Conservation (phyloP, 2,888 invertebrate species). For the Phalera bucephala region DNA sequence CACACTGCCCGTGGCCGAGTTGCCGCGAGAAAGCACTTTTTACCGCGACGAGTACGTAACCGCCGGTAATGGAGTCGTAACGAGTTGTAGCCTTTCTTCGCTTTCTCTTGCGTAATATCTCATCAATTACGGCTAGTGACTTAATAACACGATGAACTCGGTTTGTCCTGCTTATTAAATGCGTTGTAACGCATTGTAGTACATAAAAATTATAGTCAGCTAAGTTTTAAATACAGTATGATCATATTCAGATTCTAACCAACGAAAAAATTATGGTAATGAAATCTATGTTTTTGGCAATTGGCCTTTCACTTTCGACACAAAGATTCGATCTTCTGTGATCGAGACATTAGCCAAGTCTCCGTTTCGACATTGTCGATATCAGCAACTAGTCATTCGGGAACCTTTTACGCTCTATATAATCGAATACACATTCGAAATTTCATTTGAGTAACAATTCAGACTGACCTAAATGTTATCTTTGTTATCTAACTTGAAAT, state of each 20-base stretch:
- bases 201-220: too few species aligned
- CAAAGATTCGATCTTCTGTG: constrained; percentile 32
- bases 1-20: constrained; percentile 82
- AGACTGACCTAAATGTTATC: constrained; percentile 22
- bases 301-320: constrained; percentile 35
- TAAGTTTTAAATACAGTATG: too few species aligned
- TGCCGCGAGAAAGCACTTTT: constrained; percentile 80
- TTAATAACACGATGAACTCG: constrained; percentile 72
- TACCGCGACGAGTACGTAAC: constrained; percentile 75
- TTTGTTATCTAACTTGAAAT: constrained; percentile 20
- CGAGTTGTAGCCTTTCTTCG: constrained; percentile 75
- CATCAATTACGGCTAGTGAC: constrained; percentile 71
- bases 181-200: too few species aligned
- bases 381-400: constrained; percentile 32
- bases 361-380: constrained; percentile 37
- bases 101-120: constrained; percentile 77
- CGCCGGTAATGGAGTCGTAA: constrained; percentile 68
- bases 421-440: constrained; percentile 22
- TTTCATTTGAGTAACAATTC: constrained; percentile 18
- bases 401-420: constrained; percentile 44
- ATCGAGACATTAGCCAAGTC: constrained; percentile 44
- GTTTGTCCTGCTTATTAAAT: too few species aligned
- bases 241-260: too few species aligned
- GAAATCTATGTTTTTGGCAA: neutral
- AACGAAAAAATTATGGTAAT: too few species aligned